A percentile compares a stretch with the other conserved stretches of the same genome.
These are phyloP conservation scores for Dinoponera quadriceps DNA, from an alignment of 1,140 invertebrate genomes.

Conservation along the genomic window DNA sequence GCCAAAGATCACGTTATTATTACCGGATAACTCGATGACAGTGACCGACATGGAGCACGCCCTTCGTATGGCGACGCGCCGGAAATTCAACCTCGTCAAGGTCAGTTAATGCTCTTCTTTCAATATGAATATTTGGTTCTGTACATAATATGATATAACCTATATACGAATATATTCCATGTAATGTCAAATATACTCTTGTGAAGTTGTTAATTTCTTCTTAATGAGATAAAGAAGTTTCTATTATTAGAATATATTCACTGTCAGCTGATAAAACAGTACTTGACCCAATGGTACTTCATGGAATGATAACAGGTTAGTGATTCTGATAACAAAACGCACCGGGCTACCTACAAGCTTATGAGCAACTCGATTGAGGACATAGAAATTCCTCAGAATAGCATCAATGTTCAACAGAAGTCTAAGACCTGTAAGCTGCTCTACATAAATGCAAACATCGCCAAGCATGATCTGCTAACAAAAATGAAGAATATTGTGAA, in stretches of 20 bases:
- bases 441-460: conserved; percentile 27
- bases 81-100: conserved; percentile 10
- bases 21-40: conserved; percentile 12
- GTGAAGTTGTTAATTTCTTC: background rate
- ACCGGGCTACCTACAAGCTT: conserved; percentile 19
- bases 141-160: background rate
- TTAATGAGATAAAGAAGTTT: too few relatives aligned
- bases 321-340: background rate
- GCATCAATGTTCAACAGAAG: background rate
- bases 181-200: background rate
- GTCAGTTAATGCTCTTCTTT: background rate
- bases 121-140: too few relatives aligned
- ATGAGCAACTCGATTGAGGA: background rate
- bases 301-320: background rate
- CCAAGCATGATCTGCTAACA: conserved; percentile 70
- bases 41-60: conserved; percentile 27
- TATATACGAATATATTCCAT: background rate
- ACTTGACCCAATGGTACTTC: too few relatives aligned
- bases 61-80: conserved; percentile 43
- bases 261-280: too few relatives aligned
- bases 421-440: background rate
- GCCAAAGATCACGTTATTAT: conserved; percentile 53
- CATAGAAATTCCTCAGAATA: background rate
- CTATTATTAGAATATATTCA: too few relatives aligned
- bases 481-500: conserved; percentile 88